phyloP scores from a whole-genome alignment of 1,140 invertebrate genomes.

The Littorina saxatilis region DNA sequence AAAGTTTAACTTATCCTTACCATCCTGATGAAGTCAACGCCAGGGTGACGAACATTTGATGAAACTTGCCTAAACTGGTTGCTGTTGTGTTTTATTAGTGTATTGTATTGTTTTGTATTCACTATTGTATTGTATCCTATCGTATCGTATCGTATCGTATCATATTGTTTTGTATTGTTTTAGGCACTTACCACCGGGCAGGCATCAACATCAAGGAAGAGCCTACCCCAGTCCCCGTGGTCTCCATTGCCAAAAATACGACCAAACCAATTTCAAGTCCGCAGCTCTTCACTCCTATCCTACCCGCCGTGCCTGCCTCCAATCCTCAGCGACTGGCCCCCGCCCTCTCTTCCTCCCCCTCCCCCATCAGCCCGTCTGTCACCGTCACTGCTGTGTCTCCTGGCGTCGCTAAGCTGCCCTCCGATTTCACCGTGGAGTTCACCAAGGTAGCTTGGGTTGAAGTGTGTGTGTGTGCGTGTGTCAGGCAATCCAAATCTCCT shows the following conservation, averaged over 20 bases:
- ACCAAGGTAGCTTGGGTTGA: conserved; percentile 39
- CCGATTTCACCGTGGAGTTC: conserved; percentile 33
- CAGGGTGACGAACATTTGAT: too few relatives aligned
- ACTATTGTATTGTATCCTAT: too few relatives aligned
- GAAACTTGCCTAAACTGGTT: too few relatives aligned
- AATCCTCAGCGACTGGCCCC: not conserved
- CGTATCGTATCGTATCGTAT: too few relatives aligned
- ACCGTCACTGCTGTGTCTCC: conserved; percentile 11
- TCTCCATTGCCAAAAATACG: conserved; percentile 7
- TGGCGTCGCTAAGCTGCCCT: conserved; percentile 21
- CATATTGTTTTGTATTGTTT: conserved; percentile 19
- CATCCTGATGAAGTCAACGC: too few relatives aligned
- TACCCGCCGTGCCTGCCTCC: not conserved
- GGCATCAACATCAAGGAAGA: conserved; percentile 66
- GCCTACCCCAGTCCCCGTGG: conserved; percentile 37
- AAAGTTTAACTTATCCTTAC: too few relatives aligned
- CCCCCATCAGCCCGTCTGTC: not conserved
- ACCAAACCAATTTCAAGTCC: too few relatives aligned
- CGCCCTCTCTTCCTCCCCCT: not conserved
- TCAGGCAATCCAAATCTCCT: too few relatives aligned
- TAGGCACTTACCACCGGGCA: conserved; percentile 70
- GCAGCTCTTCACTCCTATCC: conserved; percentile 26
- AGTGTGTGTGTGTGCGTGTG: too few relatives aligned
- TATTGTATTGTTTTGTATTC: too few relatives aligned
- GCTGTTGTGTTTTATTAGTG: too few relatives aligned